Conservation (phyloP, 2,797 vertebrate genomes). For the Ceryle rudis region DNA sequence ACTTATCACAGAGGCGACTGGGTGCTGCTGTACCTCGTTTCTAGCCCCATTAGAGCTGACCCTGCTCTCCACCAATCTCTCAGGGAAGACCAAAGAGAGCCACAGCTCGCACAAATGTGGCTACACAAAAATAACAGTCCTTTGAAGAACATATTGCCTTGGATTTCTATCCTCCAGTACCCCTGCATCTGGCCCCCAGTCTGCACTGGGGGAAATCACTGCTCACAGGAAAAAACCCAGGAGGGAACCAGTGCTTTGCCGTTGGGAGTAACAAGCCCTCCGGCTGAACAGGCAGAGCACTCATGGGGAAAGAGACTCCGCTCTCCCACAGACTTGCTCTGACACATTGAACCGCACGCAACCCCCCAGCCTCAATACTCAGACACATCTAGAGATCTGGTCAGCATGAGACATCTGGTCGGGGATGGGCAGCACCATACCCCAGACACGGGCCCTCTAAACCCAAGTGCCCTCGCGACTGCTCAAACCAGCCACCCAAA, state of each 20-base stretch:
- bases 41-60: constrained; percentile 4
- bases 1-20: not conserved
- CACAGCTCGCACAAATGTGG: accelerated
- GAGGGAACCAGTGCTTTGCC: not conserved
- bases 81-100: not conserved
- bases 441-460: not conserved
- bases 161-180: not conserved
- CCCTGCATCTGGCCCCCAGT: accelerated
- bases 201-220: not conserved
- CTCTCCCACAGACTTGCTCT: not conserved
- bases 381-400: not conserved
- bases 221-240: not conserved
- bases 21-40: not conserved
- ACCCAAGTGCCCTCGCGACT: accelerated
- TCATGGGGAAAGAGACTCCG: not conserved
- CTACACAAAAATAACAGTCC: not conserved
- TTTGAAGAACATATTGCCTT: not conserved
- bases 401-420: not conserved
- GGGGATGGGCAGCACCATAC: not conserved
- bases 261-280: not conserved
- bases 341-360: not conserved
- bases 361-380: not conserved
- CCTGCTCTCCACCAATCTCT: not conserved
- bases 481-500: not conserved
- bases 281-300: not conserved